These are phyloP conservation scores for Salmo trutta DNA, from an alignment of 2,797 vertebrate genomes.

Conservation along the genomic window DNA sequence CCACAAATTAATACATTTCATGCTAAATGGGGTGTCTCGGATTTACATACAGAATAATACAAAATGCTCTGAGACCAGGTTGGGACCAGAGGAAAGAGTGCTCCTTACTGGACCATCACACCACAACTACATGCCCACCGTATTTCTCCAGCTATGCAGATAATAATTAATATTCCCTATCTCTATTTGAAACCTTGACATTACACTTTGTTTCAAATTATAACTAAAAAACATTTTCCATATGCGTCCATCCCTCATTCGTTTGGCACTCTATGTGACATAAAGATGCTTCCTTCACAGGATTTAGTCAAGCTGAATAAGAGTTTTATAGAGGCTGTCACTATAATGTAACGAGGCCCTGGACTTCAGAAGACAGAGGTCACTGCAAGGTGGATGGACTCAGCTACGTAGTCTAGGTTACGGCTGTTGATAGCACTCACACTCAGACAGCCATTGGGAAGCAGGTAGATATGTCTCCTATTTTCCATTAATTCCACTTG, in stretches of 20 bases:
- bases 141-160: background rate
- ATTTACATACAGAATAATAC: no score
- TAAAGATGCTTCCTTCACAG: conserved; percentile 1
- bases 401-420: conserved; percentile 76
- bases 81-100: background rate
- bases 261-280: background rate
- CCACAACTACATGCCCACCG: background rate
- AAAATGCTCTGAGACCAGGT: no score
- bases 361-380: conserved; percentile 52
- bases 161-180: background rate
- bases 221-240: background rate
- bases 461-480: conserved; percentile 76
- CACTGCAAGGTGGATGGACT: conserved; percentile 76
- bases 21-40: no score
- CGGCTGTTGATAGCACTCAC: conserved; percentile 77
- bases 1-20: no score
- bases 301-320: conserved; percentile 13
- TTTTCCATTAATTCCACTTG: conserved; percentile 77
- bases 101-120: background rate
- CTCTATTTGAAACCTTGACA: background rate
- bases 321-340: conserved; percentile 22
- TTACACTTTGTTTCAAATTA: background rate
- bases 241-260: background rate
- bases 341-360: background rate
- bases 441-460: conserved; percentile 72